Evolutionary conservation across 2,797 vertebrate genomes (phyloP).

Genomic region (Diplodus puntazzo): DNA sequence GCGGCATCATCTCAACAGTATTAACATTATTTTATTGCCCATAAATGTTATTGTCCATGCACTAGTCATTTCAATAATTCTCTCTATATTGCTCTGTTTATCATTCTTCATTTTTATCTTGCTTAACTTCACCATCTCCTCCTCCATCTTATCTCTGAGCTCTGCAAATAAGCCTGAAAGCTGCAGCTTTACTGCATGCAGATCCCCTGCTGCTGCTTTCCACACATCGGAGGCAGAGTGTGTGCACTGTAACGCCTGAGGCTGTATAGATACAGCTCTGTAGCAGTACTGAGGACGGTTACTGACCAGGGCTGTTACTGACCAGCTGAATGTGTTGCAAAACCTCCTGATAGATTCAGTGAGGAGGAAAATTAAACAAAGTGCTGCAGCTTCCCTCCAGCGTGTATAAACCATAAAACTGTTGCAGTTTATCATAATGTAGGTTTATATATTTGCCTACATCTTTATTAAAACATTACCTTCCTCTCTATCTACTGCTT

Average conservation of each 20-base stretch:
- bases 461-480: background rate
- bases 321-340: conserved; percentile 39
- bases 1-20: no score
- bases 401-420: background rate
- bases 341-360: background rate
- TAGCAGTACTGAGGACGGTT: background rate
- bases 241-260: conserved; percentile 41
- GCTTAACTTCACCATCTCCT: conserved; percentile 37
- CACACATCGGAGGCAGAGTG: conserved; percentile 42
- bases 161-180: conserved; percentile 67
- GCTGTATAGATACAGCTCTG: conserved; percentile 53
- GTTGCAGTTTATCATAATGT: background rate
- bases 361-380: conserved; percentile 7
- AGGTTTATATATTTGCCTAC: background rate
- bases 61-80: background rate
- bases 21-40: background rate
- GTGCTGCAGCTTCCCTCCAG: background rate
- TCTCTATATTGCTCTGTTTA: conserved; percentile 17
- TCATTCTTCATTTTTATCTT: conserved; percentile 41
- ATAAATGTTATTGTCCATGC: background rate
- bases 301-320: conserved; percentile 43
- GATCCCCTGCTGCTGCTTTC: conserved; percentile 72
- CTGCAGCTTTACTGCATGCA: conserved; percentile 60
- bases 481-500: background rate
- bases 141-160: conserved; percentile 61